Conservation (phyloP, 2,113 vertebrate species). For the Fulica atra region DNA sequence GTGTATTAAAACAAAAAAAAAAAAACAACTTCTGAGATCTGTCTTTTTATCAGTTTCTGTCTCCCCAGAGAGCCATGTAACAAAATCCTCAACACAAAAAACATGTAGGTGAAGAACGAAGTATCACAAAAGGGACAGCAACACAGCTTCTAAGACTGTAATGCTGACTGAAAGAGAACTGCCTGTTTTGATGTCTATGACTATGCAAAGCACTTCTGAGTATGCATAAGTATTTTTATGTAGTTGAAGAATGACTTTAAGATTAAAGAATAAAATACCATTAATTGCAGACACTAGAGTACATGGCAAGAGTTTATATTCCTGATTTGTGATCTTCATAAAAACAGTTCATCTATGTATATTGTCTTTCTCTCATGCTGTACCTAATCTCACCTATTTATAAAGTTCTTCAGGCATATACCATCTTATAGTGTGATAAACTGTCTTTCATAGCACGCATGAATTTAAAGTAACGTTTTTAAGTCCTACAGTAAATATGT, state of each 20-base stretch:
- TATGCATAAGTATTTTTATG: neutral
- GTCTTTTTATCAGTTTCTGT: neutral
- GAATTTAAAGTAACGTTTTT: neutral
- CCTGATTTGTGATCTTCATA: neutral
- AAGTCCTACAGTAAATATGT: neutral
- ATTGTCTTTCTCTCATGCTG: neutral
- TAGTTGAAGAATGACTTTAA: neutral
- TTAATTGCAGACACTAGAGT: neutral
- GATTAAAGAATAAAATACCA: neutral
- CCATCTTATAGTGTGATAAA: too few relatives aligned
- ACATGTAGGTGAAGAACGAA: neutral
- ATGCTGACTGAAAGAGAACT: neutral
- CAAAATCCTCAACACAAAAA: neutral
- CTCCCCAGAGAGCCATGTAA: neutral
- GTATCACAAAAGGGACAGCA: neutral
- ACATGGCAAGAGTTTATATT: neutral
- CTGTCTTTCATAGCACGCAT: neutral
- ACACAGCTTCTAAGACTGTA: neutral
- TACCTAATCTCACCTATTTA: neutral
- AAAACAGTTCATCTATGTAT: neutral
- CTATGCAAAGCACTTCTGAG: neutral
- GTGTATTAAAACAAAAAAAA: neutral
- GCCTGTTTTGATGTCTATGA: neutral
- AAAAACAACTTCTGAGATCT: neutral
- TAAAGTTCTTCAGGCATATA: neutral